Percentiles rank a stretch among this genome's conserved stretches.
Conservation (phyloP, 2,888 invertebrate genomes). For the Chironomus riparius region DNA sequence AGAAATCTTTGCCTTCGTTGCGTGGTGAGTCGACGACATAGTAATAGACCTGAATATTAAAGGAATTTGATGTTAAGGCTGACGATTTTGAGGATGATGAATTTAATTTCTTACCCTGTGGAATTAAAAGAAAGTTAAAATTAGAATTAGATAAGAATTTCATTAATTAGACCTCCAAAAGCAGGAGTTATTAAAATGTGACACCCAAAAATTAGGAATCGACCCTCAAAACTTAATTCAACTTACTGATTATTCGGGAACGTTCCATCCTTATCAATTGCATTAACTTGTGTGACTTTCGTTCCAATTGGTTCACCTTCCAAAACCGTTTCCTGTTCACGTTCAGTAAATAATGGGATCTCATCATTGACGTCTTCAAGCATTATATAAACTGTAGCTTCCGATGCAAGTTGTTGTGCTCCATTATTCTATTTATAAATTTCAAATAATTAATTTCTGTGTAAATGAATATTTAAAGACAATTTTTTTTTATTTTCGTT, state of each 20-base stretch:
- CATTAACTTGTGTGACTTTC: constrained; percentile 92
- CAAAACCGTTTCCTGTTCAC: constrained; percentile 89
- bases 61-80: no score
- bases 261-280: constrained; percentile 92
- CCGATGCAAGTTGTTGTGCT: constrained; percentile 88
- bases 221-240: no score
- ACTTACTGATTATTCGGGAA: constrained; percentile 82
- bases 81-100: no score
- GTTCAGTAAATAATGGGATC: constrained; percentile 88
- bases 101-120: not conserved
- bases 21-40: constrained; percentile 85
- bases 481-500: no score
- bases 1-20: constrained; percentile 90
- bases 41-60: constrained; percentile 58
- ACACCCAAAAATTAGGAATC: no score
- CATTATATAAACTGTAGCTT: constrained; percentile 87
- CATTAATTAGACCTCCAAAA: no score
- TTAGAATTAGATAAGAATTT: no score
- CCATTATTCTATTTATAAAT: constrained; percentile 72
- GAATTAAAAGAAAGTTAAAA: not conserved
- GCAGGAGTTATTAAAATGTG: no score
- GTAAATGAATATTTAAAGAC: no score
- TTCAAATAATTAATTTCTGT: not conserved
- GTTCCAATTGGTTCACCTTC: constrained; percentile 93
- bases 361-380: constrained; percentile 96